Base-by-base conservation (phyloP, 2,113 vertebrate species). In the Sinocyclocheilus maitianheensis region DNA sequence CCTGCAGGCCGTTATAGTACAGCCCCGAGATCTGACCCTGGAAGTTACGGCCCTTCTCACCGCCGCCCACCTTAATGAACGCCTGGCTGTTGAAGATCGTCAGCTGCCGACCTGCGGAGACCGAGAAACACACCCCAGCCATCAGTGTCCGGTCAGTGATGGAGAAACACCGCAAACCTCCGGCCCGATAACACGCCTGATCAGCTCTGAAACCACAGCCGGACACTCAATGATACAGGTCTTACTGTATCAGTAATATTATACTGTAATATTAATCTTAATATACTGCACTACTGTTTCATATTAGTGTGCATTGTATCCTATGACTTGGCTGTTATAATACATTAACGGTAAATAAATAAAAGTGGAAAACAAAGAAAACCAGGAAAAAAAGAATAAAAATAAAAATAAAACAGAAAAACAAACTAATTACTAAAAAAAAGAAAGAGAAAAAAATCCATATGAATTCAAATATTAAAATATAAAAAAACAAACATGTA, bases 21-120 rank as follows among this genome's bases (percentile, higher is more conserved):
- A 98, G 95, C 87, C 97, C 97, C 0, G 97, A 97, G 92, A 98
- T 95, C 95, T 98, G 97, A 85, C 97, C 97, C 91, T 98, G 97
- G 94, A 98, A 98, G 77, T 97, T 96, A 43, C 97, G 96, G 18
- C 96, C 97, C 85, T 96, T 96, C 84, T 98, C 97, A 65, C 96
- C 96, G 90, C 97, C 94, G 83, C 97, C 97, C 0, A 98, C 96
- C 92, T 97, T 97, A 91, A 96, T 97, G 91, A 95, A 96, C 10
- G 97, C 96, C 94, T 98, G 97, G 94, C 97, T 98, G 96, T 98
- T 98, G 93, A 98, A 98, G 92, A 98, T 98, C 58, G 97, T 98
- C 92, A 98, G 91, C 94, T 98, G 97, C 77, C 97, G 97, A 94
- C 97, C 97, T 98, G 91, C 7, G 3, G 69, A 62, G 48, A 18